Percentiles rank a stretch among this genome's conserved stretches.
These are phyloP conservation scores for Phaenicophaeus curvirostris DNA, from an alignment of 2,797 vertebrate genomes.

Conservation along the genomic window DNA sequence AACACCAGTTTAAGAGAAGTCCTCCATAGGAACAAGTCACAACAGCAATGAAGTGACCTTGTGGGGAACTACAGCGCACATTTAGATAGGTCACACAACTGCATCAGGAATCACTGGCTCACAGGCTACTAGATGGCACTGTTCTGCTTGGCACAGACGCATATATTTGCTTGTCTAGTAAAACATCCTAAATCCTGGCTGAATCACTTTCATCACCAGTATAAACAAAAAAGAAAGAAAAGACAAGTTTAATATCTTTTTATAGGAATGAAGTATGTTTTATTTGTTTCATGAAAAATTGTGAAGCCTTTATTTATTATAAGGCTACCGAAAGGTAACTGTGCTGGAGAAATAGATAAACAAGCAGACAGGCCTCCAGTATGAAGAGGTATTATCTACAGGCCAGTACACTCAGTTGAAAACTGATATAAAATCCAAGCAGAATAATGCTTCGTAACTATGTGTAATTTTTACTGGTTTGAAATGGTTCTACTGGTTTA, in stretches of 20 bases:
- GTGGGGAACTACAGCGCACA: neutral
- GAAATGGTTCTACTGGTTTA: neutral
- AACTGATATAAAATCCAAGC: neutral
- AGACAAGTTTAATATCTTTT: neutral
- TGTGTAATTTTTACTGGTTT: neutral
- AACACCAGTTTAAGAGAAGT: neutral
- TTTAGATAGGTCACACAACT: neutral
- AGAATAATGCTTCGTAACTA: neutral
- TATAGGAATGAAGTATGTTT: accelerated
- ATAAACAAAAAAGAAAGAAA: neutral
- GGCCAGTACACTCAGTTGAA: neutral
- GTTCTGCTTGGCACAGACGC: neutral
- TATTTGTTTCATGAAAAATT: neutral
- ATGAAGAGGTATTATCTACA: neutral
- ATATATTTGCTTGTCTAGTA: neutral
- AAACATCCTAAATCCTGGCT: neutral
- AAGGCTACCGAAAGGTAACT: neutral
- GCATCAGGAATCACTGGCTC: accelerated
- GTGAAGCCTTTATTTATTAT: neutral
- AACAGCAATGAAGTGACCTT: neutral
- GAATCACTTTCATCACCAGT: neutral
- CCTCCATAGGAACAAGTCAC: neutral
- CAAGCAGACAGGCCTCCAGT: neutral
- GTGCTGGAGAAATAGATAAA: neutral
- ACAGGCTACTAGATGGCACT: slow-evolving; percentile 16